phyloP scores from a whole-genome alignment of 2,797 vertebrate species.

The Taenioides sp. region DNA sequence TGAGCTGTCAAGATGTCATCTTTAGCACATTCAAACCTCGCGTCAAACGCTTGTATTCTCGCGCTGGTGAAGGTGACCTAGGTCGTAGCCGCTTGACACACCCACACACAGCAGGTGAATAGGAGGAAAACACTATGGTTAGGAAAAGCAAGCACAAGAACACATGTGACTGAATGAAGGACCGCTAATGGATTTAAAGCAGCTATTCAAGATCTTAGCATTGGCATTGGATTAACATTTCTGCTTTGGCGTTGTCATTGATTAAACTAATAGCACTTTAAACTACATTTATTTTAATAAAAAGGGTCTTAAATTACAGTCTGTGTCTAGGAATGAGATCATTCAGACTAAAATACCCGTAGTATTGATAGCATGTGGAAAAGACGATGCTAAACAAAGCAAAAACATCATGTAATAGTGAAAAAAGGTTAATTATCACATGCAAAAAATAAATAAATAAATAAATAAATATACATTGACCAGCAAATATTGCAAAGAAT shows the following conservation, averaged over 20 bases:
- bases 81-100: constrained; percentile 67
- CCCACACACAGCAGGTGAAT: constrained; percentile 70
- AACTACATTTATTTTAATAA: not conserved
- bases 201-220: constrained; percentile 10
- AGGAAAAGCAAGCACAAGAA: constrained; percentile 16
- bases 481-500: constrained; percentile 45
- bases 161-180: not conserved
- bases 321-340: constrained; percentile 31
- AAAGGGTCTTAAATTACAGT: constrained; percentile 20
- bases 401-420: not conserved
- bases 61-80: constrained; percentile 65
- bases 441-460: constrained; percentile 27
- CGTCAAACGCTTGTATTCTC: constrained; percentile 49
- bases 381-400: not conserved
- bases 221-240: constrained; percentile 2
- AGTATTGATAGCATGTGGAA: not conserved
- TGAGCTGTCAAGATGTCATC: constrained; percentile 76
- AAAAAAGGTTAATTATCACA: constrained; percentile 8
- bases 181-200: constrained; percentile 4
- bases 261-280: constrained; percentile 13
- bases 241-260: not conserved
- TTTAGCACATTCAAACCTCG: constrained; percentile 65
- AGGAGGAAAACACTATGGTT: constrained; percentile 36
- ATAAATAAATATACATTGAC: constrained; percentile 19
- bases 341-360: constrained; percentile 17